phyloP scores from a whole-genome alignment of 2,797 vertebrate genomes.

The Peromyscus nudipes region DNA sequence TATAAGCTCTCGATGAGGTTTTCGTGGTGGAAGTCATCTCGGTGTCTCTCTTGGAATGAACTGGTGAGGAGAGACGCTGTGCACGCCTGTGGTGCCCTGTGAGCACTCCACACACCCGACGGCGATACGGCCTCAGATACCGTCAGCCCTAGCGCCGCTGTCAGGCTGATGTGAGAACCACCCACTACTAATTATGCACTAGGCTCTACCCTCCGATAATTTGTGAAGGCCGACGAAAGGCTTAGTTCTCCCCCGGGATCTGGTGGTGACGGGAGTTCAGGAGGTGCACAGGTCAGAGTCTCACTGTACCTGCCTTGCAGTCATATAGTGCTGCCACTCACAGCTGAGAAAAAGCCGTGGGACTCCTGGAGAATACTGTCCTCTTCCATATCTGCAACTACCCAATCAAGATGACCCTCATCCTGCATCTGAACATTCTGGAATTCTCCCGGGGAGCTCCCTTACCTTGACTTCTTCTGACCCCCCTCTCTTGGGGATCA shows the following conservation, averaged over 20 bases:
- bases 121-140: too few relatives aligned
- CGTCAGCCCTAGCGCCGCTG: too few relatives aligned
- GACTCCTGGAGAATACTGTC: not conserved
- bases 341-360: not conserved
- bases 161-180: too few relatives aligned
- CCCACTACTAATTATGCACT: too few relatives aligned
- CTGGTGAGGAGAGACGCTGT: too few relatives aligned
- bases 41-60: not conserved
- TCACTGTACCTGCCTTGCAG: not conserved
- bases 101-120: too few relatives aligned
- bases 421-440: constrained; percentile 10
- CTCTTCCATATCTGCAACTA: not conserved
- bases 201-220: not conserved
- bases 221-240: not conserved
- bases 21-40: constrained; percentile 45
- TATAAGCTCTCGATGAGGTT: not conserved
- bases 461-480: constrained; percentile 6
- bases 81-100: too few relatives aligned
- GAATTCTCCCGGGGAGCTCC: not conserved
- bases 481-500: not conserved
- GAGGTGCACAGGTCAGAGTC: not conserved
- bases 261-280: constrained; percentile 26
- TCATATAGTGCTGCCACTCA: not conserved
- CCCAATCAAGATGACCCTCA: constrained; percentile 34
- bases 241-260: constrained; percentile 23